These are phyloP conservation scores for Toxotes lorentzi DNA, from an alignment of 2,797 vertebrate genomes.

Conservation along the genomic window DNA sequence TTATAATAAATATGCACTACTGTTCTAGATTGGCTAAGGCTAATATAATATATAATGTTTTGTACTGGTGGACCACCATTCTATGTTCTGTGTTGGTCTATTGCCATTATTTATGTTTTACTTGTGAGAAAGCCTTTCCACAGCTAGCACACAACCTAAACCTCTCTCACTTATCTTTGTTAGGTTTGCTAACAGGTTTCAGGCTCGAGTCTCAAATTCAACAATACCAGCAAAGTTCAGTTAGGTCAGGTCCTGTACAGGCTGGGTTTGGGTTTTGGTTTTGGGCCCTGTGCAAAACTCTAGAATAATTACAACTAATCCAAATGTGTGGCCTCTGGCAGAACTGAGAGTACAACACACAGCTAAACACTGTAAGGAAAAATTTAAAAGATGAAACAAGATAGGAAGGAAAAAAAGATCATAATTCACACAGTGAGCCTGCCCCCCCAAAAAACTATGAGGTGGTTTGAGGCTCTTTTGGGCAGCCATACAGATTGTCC, in stretches of 20 bases:
- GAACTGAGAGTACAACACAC: not conserved
- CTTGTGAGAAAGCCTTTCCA: not conserved
- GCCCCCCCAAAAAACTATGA: not conserved
- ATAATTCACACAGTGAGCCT: not conserved
- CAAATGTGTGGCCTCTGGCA: not conserved
- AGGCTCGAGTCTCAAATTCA: not conserved
- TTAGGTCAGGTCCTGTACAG: no score
- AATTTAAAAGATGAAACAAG: not conserved
- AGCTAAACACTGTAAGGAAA: not conserved
- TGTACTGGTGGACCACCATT: not conserved
- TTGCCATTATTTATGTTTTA: not conserved
- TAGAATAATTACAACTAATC: not conserved
- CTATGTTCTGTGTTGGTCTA: not conserved
- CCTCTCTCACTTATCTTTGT: not conserved
- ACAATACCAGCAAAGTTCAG: not conserved
- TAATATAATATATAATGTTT: not conserved
- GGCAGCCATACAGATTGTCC: not conserved
- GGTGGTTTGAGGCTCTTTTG: not conserved
- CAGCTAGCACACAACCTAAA: not conserved
- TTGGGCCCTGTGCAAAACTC: not conserved
- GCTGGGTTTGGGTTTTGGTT: not conserved
- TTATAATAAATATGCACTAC: not conserved
- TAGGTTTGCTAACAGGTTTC: not conserved
- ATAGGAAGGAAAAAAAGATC: not conserved
- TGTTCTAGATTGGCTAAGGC: no score